These are phyloP conservation scores for Spicauda simplicius DNA, from an alignment of 2,888 invertebrate genomes.

Conservation along the genomic window DNA sequence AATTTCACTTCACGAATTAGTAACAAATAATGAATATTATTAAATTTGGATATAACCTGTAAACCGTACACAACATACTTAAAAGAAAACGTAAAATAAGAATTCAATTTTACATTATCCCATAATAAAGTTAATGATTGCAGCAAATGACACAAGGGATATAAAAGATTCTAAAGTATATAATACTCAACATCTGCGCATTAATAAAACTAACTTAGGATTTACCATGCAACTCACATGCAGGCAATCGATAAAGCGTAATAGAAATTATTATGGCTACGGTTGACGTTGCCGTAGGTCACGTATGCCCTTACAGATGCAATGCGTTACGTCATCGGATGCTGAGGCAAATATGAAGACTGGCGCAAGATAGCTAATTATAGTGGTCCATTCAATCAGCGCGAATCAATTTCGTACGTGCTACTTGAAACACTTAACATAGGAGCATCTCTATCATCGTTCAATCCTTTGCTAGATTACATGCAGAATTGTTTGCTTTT, in stretches of 20 bases:
- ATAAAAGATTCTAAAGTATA: background rate
- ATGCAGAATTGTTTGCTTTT: background rate
- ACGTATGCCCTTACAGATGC: conserved; percentile 22
- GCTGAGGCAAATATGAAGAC: conserved; percentile 34
- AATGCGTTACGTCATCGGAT: conserved; percentile 31
- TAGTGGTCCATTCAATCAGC: conserved; percentile 31
- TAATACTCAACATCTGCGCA: background rate
- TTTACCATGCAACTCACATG: background rate
- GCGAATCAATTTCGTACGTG: conserved; percentile 21
- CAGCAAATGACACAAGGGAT: too few relatives aligned
- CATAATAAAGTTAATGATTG: too few relatives aligned
- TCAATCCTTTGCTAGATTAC: conserved; percentile 8
- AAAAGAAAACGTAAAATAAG: too few relatives aligned
- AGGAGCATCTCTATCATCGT: conserved; percentile 19
- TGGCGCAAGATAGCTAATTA: conserved; percentile 39
- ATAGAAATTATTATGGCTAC: conserved; percentile 19
- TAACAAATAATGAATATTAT: too few relatives aligned
- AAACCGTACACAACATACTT: too few relatives aligned
- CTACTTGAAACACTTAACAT: conserved; percentile 18
- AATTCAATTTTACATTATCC: too few relatives aligned
- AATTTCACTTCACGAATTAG: too few relatives aligned
- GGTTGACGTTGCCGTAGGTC: conserved; percentile 30
- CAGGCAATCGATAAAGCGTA: background rate
- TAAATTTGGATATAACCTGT: too few relatives aligned
- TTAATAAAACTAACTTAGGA: background rate